Evolutionary conservation across 2,797 vertebrate genomes (phyloP).

Genomic region (Scolopax bukidnonensis): DNA sequence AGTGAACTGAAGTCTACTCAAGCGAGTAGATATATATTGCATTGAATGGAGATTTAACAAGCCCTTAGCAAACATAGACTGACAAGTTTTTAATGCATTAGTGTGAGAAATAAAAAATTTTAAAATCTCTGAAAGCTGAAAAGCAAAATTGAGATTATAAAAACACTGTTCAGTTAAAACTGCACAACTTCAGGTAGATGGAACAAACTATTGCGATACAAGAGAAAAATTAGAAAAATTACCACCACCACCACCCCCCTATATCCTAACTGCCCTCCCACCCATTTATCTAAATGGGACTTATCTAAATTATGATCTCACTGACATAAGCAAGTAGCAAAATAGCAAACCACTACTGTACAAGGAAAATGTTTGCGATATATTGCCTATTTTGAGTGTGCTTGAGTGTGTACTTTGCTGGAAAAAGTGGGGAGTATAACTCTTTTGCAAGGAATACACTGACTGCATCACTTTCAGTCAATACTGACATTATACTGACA

Average conservation of each 20-base stretch:
- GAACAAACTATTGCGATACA: not conserved
- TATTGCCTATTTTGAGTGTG: not conserved
- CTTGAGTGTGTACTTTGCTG: not conserved
- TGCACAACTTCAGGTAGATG: not conserved
- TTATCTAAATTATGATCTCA: not conserved
- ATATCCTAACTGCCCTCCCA: not conserved
- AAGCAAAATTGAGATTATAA: not conserved
- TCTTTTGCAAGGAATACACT: not conserved
- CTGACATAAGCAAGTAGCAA: not conserved
- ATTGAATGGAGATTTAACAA: not conserved
- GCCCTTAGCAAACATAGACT: not conserved
- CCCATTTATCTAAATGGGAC: not conserved
- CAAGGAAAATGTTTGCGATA: accelerated
- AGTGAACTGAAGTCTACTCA: not conserved
- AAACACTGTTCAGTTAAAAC: not conserved
- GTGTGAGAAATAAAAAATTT: not conserved
- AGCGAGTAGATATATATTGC: not conserved
- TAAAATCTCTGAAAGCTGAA: not conserved
- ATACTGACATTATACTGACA: not conserved
- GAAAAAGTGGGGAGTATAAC: not conserved
- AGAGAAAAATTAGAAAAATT: not conserved
- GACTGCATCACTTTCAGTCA: not conserved
- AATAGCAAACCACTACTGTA: not conserved
- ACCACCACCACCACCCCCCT: not conserved
- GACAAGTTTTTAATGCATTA: not conserved